Evolutionary conservation across 2,113 vertebrate species (phyloP), one percentile per base, ranked within the genome.

Genomic region (Candoia aspera): DNA sequence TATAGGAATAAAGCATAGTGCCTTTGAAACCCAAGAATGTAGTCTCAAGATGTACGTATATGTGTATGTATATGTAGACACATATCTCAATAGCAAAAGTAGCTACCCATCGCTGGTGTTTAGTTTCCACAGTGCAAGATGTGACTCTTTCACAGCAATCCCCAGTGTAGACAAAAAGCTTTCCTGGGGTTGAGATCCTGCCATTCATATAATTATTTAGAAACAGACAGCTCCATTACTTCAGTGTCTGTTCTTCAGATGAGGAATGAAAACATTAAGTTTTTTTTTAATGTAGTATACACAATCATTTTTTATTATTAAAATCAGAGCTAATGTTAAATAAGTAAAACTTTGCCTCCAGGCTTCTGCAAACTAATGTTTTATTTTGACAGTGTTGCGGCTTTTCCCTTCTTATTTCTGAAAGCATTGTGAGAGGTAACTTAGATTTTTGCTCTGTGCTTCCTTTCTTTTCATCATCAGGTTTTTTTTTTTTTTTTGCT

Each of bases 291-390:
- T 96, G 96, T 97, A 97, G 96, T 96, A 95, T 96, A 95, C 87
- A 93, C 95, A 95, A 93, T 96, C 95, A 94, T 95, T 96, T 97
- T 97, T 96, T 95, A 93, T 94, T 97, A 97, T 97, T 97, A 97
- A 97, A 97, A 97, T 97, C 96, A 95, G 96, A 97, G 94, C 97
- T 97, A 96, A 97, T 96, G 97, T 97, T 97, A 97, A 98, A 98
- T 97, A 97, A 97, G 97, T 97, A 97, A 97, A 97, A 97, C 96
- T 95, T 96, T 94, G 96, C 96, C 97, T 95, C 92, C 91, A 96
- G 97, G 94, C 97, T 97, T 98, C 95, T 97, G 96, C 97, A 97
- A 97, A 97, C 94, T 95, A 97, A 96, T 96, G 96, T 94, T 96
- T 92, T 96, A 91, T 97, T 97, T 96, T 97, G 96, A 97, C 97